A percentile compares a stretch with the other conserved stretches of the same genome.
Evolutionary conservation across 2,888 invertebrate genomes (phyloP).

Genomic region (Steinernema scapterisci): DNA sequence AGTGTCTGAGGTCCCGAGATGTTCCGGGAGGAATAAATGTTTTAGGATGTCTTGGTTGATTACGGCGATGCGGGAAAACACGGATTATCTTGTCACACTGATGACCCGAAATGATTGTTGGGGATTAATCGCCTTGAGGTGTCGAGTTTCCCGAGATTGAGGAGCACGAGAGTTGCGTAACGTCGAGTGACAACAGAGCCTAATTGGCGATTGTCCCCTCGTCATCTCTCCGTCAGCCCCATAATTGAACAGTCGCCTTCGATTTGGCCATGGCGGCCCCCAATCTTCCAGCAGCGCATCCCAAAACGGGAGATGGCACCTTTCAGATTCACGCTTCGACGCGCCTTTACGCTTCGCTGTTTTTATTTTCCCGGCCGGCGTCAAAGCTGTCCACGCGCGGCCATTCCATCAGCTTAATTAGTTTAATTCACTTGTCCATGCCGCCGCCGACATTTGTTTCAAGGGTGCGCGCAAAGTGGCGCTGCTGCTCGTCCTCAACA

Average conservation of each 20-base stretch:
- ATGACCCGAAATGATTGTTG: slow-evolving; percentile 26
- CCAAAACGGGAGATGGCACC: slow-evolving; percentile 11
- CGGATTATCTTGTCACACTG: slow-evolving; percentile 31
- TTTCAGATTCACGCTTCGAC: slow-evolving; percentile 21
- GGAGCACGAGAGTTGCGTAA: slow-evolving; percentile 22
- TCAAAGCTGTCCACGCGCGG: slow-evolving; percentile 31
- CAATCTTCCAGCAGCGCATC: not conserved
- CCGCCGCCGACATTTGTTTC: slow-evolving; percentile 28
- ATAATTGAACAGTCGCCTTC: slow-evolving; percentile 26
- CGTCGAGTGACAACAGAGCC: slow-evolving; percentile 15
- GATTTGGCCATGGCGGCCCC: slow-evolving; percentile 7
- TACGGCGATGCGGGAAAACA: slow-evolving; percentile 26
- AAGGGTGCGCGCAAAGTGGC: not conserved
- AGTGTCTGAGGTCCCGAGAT: not conserved
- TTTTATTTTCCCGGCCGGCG: slow-evolving; percentile 25
- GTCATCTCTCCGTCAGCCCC: slow-evolving; percentile 1
- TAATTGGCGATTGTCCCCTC: slow-evolving; percentile 20
- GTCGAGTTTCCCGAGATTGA: slow-evolving; percentile 5
- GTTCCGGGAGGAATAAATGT: not conserved
- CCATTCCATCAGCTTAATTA: slow-evolving; percentile 31
- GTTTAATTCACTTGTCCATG: slow-evolving; percentile 22
- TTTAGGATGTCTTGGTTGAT: not conserved
- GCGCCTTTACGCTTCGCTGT: slow-evolving; percentile 25
- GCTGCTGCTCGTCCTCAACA: slow-evolving; percentile 8
- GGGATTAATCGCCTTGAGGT: slow-evolving; percentile 6